These are phyloP conservation scores for Protobothrops flavoviridis DNA, from an alignment of 2,113 vertebrate genomes.

Conservation along the genomic window DNA sequence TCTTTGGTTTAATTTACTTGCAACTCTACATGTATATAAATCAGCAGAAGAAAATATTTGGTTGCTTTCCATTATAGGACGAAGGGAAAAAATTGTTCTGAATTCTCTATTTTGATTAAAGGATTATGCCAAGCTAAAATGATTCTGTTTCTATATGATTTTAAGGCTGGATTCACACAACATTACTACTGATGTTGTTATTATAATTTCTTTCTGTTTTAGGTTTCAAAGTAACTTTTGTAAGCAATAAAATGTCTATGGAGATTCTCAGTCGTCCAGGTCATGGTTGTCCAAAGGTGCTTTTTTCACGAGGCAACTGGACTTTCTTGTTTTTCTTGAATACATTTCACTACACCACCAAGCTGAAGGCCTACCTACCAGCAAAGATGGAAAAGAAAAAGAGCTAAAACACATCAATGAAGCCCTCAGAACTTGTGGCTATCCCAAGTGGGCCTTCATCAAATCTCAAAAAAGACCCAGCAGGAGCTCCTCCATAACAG, in stretches of 20 bases:
- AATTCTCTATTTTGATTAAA: not conserved
- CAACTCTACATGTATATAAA: constrained; percentile 6
- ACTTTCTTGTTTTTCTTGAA: too few relatives aligned
- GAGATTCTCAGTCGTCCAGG: too few relatives aligned
- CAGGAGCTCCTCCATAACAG: too few relatives aligned
- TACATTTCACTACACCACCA: too few relatives aligned
- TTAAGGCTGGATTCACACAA: not conserved
- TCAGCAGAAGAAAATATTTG: not conserved
- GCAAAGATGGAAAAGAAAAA: too few relatives aligned
- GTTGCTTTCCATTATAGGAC: not conserved
- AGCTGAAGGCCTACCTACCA: too few relatives aligned
- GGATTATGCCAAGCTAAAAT: not conserved
- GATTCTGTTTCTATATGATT: not conserved
- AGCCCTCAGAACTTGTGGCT: too few relatives aligned
- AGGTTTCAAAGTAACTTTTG: not conserved
- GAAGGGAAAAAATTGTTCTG: not conserved
- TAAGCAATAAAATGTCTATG: not conserved
- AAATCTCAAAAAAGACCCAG: too few relatives aligned
- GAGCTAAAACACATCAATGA: too few relatives aligned
- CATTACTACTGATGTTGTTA: not conserved
- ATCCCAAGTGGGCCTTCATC: too few relatives aligned
- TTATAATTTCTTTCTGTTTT: not conserved
- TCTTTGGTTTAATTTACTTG: not conserved
- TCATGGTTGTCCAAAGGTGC: too few relatives aligned
- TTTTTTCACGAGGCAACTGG: too few relatives aligned